phyloP scores from a whole-genome alignment of 1,140 invertebrate genomes.

The Pseudomyrmex concolor region DNA sequence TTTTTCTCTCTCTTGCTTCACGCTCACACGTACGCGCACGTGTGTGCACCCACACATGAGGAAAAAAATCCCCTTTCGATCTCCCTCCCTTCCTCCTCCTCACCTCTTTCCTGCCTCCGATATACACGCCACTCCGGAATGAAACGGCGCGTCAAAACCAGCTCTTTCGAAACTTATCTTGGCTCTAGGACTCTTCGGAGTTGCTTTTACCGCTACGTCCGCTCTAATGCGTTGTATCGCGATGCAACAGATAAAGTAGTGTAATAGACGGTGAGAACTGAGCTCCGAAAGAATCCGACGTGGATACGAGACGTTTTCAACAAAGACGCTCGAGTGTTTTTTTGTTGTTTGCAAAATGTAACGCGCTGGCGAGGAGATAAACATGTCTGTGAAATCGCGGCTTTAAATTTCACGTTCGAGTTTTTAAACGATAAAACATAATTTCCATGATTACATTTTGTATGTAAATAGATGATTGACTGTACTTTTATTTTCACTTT shows the following conservation, averaged over 20 bases:
- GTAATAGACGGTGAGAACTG: slow-evolving; percentile 23
- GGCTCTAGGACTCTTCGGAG: slow-evolving; percentile 50
- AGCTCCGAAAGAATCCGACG: slow-evolving; percentile 19
- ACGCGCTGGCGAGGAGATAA: neutral
- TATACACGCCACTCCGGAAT: neutral
- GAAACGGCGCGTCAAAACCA: slow-evolving; percentile 42
- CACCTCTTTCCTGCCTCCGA: neutral
- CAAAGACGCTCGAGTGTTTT: slow-evolving; percentile 22
- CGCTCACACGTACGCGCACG: slow-evolving; percentile 24
- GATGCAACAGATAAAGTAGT: slow-evolving; percentile 63
- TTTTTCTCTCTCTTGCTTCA: slow-evolving; percentile 58
- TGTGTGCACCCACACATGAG: slow-evolving; percentile 4
- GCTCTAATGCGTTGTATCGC: slow-evolving; percentile 59
- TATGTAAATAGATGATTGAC: neutral
- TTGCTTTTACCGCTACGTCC: slow-evolving; percentile 52
- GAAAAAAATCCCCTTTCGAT: slow-evolving; percentile 32
- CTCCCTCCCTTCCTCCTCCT: too few species aligned
- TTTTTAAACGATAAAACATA: slow-evolving; percentile 3
- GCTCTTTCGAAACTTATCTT: slow-evolving; percentile 63
- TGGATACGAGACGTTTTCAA: neutral
- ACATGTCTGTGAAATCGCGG: neutral
- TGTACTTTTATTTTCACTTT: slow-evolving; percentile 5
- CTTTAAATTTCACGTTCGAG: neutral
- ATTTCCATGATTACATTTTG: neutral
- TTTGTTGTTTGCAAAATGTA: slow-evolving; percentile 40